Percentiles rank a stretch among this genome's conserved stretches.
Conservation (phyloP, 2,113 vertebrate genomes). For the Globicephala melas region DNA sequence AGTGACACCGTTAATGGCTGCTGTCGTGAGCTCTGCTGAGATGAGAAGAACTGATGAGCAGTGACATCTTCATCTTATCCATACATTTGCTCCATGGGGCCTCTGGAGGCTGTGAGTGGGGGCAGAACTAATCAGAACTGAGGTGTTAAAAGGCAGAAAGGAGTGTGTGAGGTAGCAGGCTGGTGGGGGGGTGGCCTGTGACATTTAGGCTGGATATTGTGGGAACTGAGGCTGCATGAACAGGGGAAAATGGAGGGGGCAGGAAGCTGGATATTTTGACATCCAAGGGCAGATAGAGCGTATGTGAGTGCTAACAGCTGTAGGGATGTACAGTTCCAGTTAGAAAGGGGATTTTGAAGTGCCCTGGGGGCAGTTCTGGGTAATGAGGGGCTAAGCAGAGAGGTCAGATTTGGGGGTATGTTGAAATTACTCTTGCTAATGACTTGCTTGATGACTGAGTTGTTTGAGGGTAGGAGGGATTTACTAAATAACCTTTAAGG, state of each 20-base stretch:
- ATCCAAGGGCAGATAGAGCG: background rate
- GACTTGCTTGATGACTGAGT: background rate
- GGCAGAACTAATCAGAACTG: background rate
- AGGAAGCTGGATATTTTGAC: background rate
- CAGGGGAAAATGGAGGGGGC: background rate
- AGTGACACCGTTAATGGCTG: background rate
- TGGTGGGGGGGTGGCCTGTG: background rate
- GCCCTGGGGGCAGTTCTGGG: background rate
- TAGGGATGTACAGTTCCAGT: background rate
- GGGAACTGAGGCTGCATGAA: background rate
- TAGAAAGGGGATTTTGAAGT: conserved; percentile 15
- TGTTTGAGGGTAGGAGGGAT: background rate
- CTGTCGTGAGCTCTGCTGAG: background rate
- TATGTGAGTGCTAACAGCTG: background rate
- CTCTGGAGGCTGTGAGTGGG: background rate
- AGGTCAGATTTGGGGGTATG: background rate
- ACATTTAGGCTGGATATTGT: background rate
- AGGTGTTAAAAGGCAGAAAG: background rate
- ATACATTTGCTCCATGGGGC: background rate
- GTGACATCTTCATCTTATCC: background rate
- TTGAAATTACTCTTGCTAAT: background rate
- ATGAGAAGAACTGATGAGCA: background rate
- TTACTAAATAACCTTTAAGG: background rate
- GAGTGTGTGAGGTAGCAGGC: background rate
- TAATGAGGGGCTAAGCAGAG: background rate